A percentile compares a stretch with the other conserved stretches of the same genome.
These are phyloP conservation scores for Tachycineta bicolor DNA, from an alignment of 2,113 vertebrate genomes.

Conservation along the genomic window DNA sequence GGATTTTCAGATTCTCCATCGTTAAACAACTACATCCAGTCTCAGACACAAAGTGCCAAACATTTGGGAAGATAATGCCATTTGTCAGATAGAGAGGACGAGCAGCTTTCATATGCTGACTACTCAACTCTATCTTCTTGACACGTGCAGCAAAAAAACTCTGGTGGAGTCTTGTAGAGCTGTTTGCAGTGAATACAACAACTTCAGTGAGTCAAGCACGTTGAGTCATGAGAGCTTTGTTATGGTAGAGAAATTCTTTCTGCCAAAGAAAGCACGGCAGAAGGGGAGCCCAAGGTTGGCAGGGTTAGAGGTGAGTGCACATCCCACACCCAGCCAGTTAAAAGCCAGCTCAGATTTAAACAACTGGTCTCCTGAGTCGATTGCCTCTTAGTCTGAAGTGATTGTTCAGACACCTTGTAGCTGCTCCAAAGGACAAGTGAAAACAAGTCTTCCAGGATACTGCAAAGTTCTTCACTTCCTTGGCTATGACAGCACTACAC, in stretches of 20 bases:
- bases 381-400: neutral
- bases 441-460: neutral
- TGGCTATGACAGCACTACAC: neutral
- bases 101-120: neutral
- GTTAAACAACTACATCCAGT: neutral
- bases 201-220: neutral
- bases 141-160: neutral
- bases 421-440: neutral
- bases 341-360: neutral
- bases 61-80: neutral
- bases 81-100: neutral
- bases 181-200: neutral
- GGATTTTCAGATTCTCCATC: neutral
- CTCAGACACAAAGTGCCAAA: neutral
- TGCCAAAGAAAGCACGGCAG: neutral
- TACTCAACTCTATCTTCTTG: neutral
- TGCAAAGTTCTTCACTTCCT: neutral
- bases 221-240: neutral
- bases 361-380: neutral
- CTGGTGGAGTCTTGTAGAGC: neutral
- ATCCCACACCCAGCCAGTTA: neutral
- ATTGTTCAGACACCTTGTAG: conserved; percentile 10
- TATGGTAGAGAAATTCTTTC: neutral
- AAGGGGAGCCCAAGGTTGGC: neutral
- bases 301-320: neutral